Percentiles rank a stretch among this genome's conserved stretches.
phyloP scores from a whole-genome alignment of 2,113 vertebrate genomes.

The Brienomyrus longianalis region DNA sequence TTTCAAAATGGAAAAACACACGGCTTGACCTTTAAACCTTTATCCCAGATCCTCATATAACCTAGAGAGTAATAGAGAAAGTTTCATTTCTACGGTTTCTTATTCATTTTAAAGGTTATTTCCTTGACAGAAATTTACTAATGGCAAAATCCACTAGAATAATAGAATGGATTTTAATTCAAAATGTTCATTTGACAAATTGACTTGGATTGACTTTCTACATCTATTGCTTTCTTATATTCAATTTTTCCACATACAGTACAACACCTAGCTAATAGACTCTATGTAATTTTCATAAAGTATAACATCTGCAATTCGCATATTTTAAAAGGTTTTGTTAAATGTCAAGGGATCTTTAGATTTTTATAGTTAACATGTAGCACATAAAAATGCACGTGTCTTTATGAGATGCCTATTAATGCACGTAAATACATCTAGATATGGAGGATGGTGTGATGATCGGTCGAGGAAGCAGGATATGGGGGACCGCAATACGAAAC shows the following conservation, averaged over 20 bases:
- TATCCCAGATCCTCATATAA: not conserved
- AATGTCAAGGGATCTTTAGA: not conserved
- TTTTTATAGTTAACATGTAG: not conserved
- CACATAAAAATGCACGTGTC: not conserved
- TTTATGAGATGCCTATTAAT: not conserved
- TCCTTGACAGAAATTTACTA: not conserved
- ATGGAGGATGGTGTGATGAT: not conserved
- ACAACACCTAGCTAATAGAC: no score
- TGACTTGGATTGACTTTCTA: not conserved
- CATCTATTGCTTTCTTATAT: not conserved
- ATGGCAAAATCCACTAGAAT: not conserved
- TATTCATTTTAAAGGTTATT: not conserved
- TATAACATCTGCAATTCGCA: not conserved
- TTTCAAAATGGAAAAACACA: not conserved
- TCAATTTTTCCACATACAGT: no score
- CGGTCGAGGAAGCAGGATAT: no score
- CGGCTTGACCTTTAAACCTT: not conserved
- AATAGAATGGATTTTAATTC: not conserved
- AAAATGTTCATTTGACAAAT: not conserved
- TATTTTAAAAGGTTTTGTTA: not conserved
- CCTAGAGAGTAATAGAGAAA: not conserved
- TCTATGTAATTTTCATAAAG: not conserved
- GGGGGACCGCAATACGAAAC: no score
- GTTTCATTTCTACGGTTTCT: not conserved
- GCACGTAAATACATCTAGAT: not conserved